Evolutionary conservation across 92 coral and sea anemone species (phyloP), one percentile per base, ranked within the genome.

Genomic region (Blastomussa wellsi): DNA sequence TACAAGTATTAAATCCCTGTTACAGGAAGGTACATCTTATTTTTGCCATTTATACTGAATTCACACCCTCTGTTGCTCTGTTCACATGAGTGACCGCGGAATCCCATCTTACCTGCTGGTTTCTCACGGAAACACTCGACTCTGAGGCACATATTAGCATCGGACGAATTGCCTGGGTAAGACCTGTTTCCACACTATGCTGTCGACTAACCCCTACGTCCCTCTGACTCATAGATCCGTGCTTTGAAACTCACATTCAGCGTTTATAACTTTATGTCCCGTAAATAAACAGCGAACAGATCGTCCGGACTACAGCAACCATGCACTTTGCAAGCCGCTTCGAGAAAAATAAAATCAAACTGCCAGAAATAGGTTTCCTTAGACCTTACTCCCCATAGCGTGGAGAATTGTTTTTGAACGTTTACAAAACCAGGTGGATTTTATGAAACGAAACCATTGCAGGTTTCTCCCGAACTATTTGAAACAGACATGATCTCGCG

Each of bases 181-280:
- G 87, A 37, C 98, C 98, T 20, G 94, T 89, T 88, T 94, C 98
- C 66, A 94, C 72, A 76, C 98, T 94, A 36, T 88, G 91, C 68
- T 94, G 98, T 73, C 94, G 90, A 55, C 87, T 82, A 65, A 83
- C 86, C 79, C 81, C 87, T 68, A 79, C 82, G 35, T 94, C 98
- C 37, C 92, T 92, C 89, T 74, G 89, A 90, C 87, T 94, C 98
- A 94, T 94, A 85, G 88, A 85, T 85, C 88, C 88, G 28, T 33
- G 67, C 76, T 85, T 66, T 70, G 20, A 66, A 64, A 28, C 71
- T 85, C 39, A 78, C 72, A 85, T 74, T 55, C 60, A 83, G 87
- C 41, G 87, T 65, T 29, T 42, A 35, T 35, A 70, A 16, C 38
- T 62, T 41, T 19, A 66, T 31, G 55, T 66, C 76, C 84, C 35